These are phyloP conservation scores for Ameiurus melas DNA, from an alignment of 2,113 vertebrate species.

Conservation along the genomic window DNA sequence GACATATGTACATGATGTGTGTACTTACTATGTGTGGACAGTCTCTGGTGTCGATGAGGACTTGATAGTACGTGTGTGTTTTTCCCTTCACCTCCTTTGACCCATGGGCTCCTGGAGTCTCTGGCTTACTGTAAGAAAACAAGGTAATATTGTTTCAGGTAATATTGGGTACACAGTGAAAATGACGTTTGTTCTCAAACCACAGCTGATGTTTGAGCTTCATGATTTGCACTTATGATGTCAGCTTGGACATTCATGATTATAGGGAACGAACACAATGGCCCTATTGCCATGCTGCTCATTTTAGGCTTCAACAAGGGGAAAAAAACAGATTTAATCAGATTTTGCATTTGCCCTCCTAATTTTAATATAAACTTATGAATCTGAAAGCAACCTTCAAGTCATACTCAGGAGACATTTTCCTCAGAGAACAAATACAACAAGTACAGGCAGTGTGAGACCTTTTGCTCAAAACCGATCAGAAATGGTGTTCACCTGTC, in stretches of 20 bases:
- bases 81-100: constrained; percentile 90
- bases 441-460: not conserved
- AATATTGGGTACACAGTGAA: not conserved
- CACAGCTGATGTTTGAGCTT: not conserved
- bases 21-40: constrained; percentile 89
- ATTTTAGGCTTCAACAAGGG: not conserved
- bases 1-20: not conserved
- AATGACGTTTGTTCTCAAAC: not conserved
- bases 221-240: not conserved
- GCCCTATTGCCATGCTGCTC: not conserved
- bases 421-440: not conserved
- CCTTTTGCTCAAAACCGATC: not conserved
- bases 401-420: not conserved
- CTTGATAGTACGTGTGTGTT: constrained; percentile 89
- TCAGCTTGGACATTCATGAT: not conserved
- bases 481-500: constrained; percentile 75
- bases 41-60: constrained; percentile 86
- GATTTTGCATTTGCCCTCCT: not conserved
- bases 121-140: constrained; percentile 54
- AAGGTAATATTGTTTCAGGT: not conserved
- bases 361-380: not conserved
- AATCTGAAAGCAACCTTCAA: not conserved
- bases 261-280: not conserved
- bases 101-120: constrained; percentile 75
- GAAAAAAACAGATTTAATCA: not conserved